Percentiles rank a stretch among this genome's conserved stretches.
phyloP scores from a whole-genome alignment of 1,140 invertebrate genomes.

The Dendrolimus punctatus region DNA sequence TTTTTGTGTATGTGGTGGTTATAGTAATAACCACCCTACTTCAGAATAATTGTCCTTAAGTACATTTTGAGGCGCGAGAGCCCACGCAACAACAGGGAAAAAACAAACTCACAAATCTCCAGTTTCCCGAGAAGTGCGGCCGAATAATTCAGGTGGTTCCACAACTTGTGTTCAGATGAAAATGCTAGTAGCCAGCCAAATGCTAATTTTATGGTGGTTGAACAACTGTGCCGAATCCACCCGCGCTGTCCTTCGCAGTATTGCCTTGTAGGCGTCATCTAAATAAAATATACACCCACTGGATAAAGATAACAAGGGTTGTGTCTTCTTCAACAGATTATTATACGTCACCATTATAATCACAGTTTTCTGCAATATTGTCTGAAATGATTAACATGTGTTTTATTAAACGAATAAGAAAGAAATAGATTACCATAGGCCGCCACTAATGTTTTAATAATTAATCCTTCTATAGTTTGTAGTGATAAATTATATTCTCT shows the following conservation, averaged over 20 bases:
- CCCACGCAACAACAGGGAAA: conserved; percentile 5
- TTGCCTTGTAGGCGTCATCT: conserved; percentile 55
- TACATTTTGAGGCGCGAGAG: not conserved
- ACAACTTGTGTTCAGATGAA: conserved; percentile 53
- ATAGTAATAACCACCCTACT: not conserved
- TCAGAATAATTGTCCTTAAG: not conserved
- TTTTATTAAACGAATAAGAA: too few relatives aligned
- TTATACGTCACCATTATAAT: too few relatives aligned
- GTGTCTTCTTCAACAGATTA: not conserved
- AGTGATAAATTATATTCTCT: too few relatives aligned
- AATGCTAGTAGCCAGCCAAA: conserved; percentile 64
- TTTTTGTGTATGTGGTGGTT: not conserved
- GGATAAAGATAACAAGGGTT: conserved; percentile 21
- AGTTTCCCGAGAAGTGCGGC: conserved; percentile 43
- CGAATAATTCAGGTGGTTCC: conserved; percentile 57
- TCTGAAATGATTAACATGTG: too few relatives aligned
- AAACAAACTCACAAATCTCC: conserved; percentile 33
- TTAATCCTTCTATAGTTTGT: too few relatives aligned
- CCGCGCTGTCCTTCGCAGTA: conserved; percentile 54
- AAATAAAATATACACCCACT: conserved; percentile 33
- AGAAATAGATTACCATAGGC: too few relatives aligned
- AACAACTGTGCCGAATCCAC: conserved; percentile 63
- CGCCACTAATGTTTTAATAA: too few relatives aligned
- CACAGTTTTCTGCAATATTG: too few relatives aligned
- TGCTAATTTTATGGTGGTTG: conserved; percentile 73